These are phyloP conservation scores for Lithobates sylvaticus DNA, from an alignment of 2,797 vertebrate species.

Conservation along the genomic window DNA sequence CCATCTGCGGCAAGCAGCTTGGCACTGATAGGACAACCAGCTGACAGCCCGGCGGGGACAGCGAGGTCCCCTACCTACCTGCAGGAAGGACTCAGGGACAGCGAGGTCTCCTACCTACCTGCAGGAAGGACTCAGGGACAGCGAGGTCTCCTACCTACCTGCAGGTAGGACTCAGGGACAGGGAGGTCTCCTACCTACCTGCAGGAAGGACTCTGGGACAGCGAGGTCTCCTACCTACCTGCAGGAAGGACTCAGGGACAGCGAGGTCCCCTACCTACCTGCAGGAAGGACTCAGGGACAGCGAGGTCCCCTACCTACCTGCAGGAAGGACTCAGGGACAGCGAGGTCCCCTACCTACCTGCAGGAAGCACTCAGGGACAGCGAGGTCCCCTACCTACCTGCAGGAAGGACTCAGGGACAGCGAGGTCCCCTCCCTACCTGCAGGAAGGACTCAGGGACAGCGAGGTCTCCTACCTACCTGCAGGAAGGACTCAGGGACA, in stretches of 20 bases:
- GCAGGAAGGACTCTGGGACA: too few species aligned
- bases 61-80: neutral
- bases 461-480: neutral
- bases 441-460: too few species aligned
- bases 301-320: neutral
- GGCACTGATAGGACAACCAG: conserved; percentile 2
- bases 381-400: neutral
- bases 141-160: neutral
- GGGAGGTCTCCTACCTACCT: neutral
- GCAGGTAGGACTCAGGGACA: too few species aligned
- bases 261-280: neutral
- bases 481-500: too few species aligned
- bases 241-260: too few species aligned
- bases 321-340: too few species aligned
- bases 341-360: neutral
- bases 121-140: too few species aligned
- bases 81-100: too few species aligned
- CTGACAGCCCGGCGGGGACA: conserved; percentile 11
- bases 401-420: too few species aligned
- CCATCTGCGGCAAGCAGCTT: conserved; percentile 1
- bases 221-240: neutral
- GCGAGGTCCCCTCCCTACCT: neutral
- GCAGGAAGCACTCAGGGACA: too few species aligned
- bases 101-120: neutral
- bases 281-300: too few species aligned